Percentiles rank a stretch among this genome's conserved stretches.
phyloP scores from a whole-genome alignment of 1,140 invertebrate species.

The Ectropis grisescens region DNA sequence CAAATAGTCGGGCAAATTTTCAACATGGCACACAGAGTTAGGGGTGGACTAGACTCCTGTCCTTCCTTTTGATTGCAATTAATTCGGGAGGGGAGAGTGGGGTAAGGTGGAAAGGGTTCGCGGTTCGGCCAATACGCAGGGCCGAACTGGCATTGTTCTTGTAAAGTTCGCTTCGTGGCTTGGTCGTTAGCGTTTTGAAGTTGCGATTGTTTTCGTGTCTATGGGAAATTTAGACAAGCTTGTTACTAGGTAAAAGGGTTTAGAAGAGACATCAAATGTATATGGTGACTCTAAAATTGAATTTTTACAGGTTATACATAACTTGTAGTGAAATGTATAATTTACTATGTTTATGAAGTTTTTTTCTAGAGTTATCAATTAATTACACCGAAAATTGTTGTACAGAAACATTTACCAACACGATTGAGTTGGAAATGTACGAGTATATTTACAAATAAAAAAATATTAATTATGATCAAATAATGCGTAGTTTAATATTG shows the following conservation, averaged over 20 bases:
- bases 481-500: too few relatives aligned
- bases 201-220: conserved; percentile 11
- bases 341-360: background rate
- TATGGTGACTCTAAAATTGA: too few relatives aligned
- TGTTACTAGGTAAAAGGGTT: background rate
- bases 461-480: too few relatives aligned
- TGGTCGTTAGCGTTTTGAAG: conserved; percentile 19
- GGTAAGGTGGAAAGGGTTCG: conserved; percentile 17
- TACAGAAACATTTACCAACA: too few relatives aligned
- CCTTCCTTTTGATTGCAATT: conserved; percentile 71
- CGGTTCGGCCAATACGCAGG: conserved; percentile 50
- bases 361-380: background rate
- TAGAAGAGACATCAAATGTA: background rate
- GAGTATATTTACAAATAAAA: too few relatives aligned
- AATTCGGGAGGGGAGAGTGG: conserved; percentile 50
- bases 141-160: conserved; percentile 37
- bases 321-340: background rate
- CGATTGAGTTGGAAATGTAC: too few relatives aligned
- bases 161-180: conserved; percentile 32
- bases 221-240: background rate
- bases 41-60: conserved; percentile 62
- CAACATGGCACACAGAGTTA: conserved; percentile 57
- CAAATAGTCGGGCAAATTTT: conserved; percentile 29
- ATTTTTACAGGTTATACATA: background rate
- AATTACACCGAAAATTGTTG: too few relatives aligned